A percentile compares a stretch with the other conserved stretches of the same genome.
These are phyloP conservation scores for Gallinago paraguaiae DNA, from an alignment of 2,113 vertebrate genomes.

Conservation along the genomic window DNA sequence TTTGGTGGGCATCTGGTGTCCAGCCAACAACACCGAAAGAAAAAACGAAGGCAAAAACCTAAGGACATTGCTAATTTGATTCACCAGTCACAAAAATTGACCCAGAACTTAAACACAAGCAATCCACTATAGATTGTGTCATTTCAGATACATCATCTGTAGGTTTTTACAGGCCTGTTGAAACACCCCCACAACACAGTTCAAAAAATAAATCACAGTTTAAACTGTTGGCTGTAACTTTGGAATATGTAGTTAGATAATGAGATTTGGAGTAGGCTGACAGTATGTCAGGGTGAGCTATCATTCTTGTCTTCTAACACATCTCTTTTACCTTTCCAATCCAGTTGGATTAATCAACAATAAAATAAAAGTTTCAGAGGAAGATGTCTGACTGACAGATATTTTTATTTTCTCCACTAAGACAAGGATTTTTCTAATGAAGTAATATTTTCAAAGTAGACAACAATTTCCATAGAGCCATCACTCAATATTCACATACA, in stretches of 20 bases:
- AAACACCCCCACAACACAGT: neutral
- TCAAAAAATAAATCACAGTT: neutral
- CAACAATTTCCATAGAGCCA: neutral
- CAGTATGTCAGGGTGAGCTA: neutral
- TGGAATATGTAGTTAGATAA: neutral
- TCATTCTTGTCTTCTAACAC: neutral
- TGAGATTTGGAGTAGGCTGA: neutral
- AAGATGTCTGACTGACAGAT: neutral
- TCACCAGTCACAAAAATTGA: neutral
- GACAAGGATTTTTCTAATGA: neutral
- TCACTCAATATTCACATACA: neutral
- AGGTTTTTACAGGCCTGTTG: neutral
- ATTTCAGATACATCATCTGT: neutral
- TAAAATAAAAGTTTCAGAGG: neutral
- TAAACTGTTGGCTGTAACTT: neutral
- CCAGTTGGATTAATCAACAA: neutral
- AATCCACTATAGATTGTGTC: neutral
- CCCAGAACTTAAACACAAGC: neutral
- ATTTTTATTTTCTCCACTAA: neutral
- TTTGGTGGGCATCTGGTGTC: neutral
- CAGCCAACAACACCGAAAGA: neutral
- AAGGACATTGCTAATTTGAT: neutral
- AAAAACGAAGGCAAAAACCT: neutral
- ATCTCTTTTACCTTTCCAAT: neutral
- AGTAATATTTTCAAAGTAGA: neutral